Conservation (phyloP, 2,888 invertebrate genomes). For the Sylvicola fuscatus region DNA sequence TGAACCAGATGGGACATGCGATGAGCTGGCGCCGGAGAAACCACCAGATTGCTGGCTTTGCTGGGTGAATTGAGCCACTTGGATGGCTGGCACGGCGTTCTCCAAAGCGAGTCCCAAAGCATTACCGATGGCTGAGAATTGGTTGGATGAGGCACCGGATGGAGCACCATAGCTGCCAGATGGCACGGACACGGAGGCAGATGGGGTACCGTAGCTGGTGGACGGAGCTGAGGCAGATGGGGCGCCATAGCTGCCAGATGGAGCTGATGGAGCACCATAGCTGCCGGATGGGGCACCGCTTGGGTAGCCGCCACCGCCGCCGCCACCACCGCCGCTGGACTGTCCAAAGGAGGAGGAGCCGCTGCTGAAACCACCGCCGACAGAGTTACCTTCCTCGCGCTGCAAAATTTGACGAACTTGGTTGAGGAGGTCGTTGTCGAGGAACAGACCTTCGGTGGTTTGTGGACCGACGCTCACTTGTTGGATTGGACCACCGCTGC, state of each 20-base stretch:
- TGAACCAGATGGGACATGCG: conserved; percentile 26
- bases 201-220: conserved; percentile 12
- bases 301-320: conserved; percentile 30
- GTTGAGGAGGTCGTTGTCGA: conserved; percentile 59
- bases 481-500: conserved; percentile 39
- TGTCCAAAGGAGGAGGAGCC: conserved; percentile 10
- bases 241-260: conserved; percentile 45
- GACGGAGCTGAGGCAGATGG: conserved; percentile 18
- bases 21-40: conserved; percentile 17
- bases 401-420: conserved; percentile 70
- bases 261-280: conserved; percentile 46
- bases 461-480: conserved; percentile 59
- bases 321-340: conserved; percentile 24
- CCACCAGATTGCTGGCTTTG: conserved; percentile 28
- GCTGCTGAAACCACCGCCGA: conserved; percentile 30
- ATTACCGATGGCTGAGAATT: too few species aligned
- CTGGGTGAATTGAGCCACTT: conserved; percentile 70
- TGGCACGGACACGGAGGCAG: background rate
- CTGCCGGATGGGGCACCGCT: conserved; percentile 37
- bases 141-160: too few species aligned
- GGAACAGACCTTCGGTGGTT: conserved; percentile 64
- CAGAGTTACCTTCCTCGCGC: conserved; percentile 50
- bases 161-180: too few species aligned
- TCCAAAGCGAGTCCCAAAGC: conserved; percentile 53
- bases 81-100: conserved; percentile 69